Evolutionary conservation across 2,113 vertebrate species (phyloP).

Genomic region (Peromyscus californicus): DNA sequence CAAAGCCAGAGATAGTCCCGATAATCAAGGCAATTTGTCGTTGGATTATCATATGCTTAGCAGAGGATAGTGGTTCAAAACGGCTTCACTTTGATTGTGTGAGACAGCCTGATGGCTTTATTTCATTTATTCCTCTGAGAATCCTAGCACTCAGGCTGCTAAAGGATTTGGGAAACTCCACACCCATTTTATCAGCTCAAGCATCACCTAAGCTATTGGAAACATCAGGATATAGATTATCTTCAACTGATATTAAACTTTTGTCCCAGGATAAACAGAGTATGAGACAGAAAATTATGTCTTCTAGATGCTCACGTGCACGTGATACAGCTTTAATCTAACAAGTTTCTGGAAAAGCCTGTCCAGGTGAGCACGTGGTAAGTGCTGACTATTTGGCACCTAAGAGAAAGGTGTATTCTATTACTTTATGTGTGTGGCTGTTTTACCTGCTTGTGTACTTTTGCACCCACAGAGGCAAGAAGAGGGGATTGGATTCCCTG

Average conservation of each 20-base stretch:
- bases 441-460: not conserved
- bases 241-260: too few species aligned
- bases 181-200: accelerated
- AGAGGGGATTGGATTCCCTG: not conserved
- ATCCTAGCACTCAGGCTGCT: not conserved
- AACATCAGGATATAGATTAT: not conserved
- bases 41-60: constrained; percentile 31
- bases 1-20: not conserved
- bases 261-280: not conserved
- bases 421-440: not conserved
- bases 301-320: not conserved
- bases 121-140: not conserved
- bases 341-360: not conserved
- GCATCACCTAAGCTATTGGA: not conserved
- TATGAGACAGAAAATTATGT: not conserved
- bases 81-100: accelerated
- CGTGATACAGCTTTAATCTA: not conserved
- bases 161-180: not conserved
- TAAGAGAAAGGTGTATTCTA: not conserved
- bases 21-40: not conserved
- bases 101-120: not conserved
- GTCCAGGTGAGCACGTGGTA: not conserved
- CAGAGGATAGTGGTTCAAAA: accelerated
- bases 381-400: not conserved
- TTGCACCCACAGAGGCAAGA: not conserved